Base-by-base conservation (phyloP, 2,113 vertebrate genomes). In the Hippocampus barbouri region DNA sequence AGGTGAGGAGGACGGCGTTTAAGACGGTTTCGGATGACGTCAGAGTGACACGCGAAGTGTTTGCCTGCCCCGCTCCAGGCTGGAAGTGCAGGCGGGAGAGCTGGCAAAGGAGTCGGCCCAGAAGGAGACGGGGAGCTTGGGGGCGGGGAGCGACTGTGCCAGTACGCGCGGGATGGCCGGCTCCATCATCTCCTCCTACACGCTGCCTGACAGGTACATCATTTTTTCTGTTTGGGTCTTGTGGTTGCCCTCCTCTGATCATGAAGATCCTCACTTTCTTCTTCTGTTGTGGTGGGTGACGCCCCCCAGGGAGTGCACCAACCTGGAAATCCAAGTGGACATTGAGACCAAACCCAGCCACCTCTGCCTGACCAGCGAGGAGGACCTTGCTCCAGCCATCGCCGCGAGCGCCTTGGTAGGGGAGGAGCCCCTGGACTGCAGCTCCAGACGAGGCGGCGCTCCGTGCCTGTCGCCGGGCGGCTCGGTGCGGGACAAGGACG, bases 311-410 rank as follows among this genome's bases (percentile, higher is more conserved):
- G 97, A 99, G 81, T 94, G 95, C 86, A 98, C 94, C 81, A 98
- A 99, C 88, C 94, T 98, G 90, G 97, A 99, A 91, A 97, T 99
- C 89, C 97, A 98, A 91, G 97, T 99, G 90, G 97, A 98, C 93
- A 99, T 98, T 1, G 97, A 99, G 85, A 96, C 96, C 88, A 98
- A 99, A 88, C 97, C 97, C 66, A 98, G 95, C 75, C 96, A 96
- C 85, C 94, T 98, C 86, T 96, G 96, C 86, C 90, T 99, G 85
- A 93, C 95, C 91, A 98, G 96, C 27, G 96, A 96, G 0, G 97
- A 99, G 91, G 97, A 98, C 83, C 94, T 97, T 0, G 92, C 95
- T 71, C 95, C 95, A 62, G 93, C 86, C 66, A 91, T 11, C 91
- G 8, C 86, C 43, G 12, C 75, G 0, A 66, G 85, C 0, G 73